Evolutionary conservation across 1,140 invertebrate genomes (phyloP).

Genomic region (Procambarus clarkii): DNA sequence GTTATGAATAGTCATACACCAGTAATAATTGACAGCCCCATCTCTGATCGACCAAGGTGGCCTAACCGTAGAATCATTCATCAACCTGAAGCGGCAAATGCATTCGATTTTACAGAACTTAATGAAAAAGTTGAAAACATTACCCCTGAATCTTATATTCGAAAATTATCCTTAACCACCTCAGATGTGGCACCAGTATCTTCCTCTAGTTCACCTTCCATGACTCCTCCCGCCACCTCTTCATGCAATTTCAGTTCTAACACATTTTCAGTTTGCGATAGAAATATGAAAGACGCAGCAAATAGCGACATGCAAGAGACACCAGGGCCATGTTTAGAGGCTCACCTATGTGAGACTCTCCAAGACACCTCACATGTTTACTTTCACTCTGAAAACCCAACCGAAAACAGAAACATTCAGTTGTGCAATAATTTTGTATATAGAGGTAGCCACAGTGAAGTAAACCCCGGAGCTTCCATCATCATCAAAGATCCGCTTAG

Average conservation of each 20-base stretch:
- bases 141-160: not conserved
- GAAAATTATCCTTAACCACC: not conserved
- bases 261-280: conserved; percentile 34
- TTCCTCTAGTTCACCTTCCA: not conserved
- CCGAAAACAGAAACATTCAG: not conserved
- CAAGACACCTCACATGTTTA: not conserved
- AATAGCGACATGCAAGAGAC: not conserved
- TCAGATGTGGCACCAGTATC: conserved; percentile 22
- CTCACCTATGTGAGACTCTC: not conserved
- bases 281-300: not conserved
- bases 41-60: not conserved
- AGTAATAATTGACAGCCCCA: not conserved
- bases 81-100: not conserved
- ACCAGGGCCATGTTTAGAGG: conserved; percentile 8
- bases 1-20: not conserved
- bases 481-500: not conserved
- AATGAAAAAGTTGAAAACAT: conserved; percentile 12
- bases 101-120: not conserved
- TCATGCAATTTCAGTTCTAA: conserved; percentile 50
- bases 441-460: not conserved
- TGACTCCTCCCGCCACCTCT: conserved; percentile 6
- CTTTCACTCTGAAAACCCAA: not conserved
- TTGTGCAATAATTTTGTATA: not conserved
- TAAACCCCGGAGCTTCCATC: not conserved
- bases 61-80: not conserved